Percentiles rank a stretch among this genome's conserved stretches.
These are phyloP conservation scores for Donacobius atricapilla DNA, from an alignment of 2,113 vertebrate species.

Conservation along the genomic window DNA sequence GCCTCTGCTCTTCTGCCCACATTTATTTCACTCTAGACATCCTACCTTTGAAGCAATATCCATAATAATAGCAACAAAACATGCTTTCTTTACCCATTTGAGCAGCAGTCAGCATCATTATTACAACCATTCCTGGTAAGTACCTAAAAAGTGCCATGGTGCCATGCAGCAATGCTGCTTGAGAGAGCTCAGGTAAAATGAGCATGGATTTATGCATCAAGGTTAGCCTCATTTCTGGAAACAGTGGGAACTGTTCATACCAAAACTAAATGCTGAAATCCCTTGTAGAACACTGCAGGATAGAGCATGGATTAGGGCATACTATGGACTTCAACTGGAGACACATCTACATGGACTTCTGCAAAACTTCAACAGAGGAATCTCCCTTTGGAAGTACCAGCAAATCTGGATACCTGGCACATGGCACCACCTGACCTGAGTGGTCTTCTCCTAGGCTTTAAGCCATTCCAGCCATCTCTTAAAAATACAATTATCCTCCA, in stretches of 20 bases:
- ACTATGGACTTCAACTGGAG: background rate
- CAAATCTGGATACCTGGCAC: background rate
- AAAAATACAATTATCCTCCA: background rate
- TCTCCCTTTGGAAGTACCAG: background rate
- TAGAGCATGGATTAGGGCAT: background rate
- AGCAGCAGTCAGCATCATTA: background rate
- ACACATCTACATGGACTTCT: background rate
- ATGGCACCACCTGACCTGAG: background rate
- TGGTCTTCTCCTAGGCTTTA: background rate
- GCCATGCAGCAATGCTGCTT: background rate
- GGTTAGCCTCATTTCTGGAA: background rate
- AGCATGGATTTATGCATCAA: background rate
- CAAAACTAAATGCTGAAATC: background rate
- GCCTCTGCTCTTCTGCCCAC: background rate
- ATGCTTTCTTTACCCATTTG: background rate
- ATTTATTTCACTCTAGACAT: background rate
- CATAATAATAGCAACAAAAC: background rate
- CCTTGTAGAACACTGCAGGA: background rate
- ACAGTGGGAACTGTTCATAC: background rate
- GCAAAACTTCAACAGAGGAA: background rate
- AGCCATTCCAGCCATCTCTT: background rate
- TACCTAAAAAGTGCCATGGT: background rate
- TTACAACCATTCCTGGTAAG: background rate
- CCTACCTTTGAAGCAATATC: background rate
- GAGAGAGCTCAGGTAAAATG: background rate